Percentiles rank a stretch among this genome's conserved stretches.
These are phyloP conservation scores for Ceuthmochares aereus DNA, from an alignment of 2,113 vertebrate species.

Conservation along the genomic window DNA sequence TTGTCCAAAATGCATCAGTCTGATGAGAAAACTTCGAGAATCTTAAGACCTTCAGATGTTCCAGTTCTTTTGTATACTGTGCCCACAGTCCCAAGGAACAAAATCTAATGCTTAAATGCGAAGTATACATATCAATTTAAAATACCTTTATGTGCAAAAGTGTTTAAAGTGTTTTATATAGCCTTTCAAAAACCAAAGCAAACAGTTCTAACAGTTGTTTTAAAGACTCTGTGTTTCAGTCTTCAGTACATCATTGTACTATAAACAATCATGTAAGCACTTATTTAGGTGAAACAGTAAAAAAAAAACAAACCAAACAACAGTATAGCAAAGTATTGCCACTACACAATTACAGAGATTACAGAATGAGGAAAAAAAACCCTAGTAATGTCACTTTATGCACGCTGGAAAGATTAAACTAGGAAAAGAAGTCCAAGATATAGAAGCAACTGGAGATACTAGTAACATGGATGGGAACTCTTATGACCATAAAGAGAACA, in stretches of 20 bases:
- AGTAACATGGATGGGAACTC: neutral
- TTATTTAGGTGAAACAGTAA: neutral
- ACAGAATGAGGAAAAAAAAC: neutral
- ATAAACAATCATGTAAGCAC: neutral
- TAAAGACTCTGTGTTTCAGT: neutral
- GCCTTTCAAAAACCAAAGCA: neutral
- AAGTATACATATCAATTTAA: neutral
- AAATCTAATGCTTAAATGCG: neutral
- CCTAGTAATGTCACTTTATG: neutral
- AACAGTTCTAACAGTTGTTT: neutral
- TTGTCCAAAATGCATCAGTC: neutral
- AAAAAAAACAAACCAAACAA: neutral
- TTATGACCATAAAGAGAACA: neutral
- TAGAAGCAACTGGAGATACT: neutral
- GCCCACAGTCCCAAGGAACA: neutral
- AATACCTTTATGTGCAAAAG: rapidly evolving
- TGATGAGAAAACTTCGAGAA: neutral
- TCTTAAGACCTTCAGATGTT: neutral
- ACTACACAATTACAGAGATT: no score
- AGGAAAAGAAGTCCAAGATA: neutral
- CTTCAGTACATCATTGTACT: neutral
- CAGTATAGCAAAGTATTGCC: neutral
- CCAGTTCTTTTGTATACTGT: neutral
- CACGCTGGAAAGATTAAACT: neutral
- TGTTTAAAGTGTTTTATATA: neutral